phyloP scores from a whole-genome alignment of 2,888 invertebrate species.

The Sinotaia quadrata region DNA sequence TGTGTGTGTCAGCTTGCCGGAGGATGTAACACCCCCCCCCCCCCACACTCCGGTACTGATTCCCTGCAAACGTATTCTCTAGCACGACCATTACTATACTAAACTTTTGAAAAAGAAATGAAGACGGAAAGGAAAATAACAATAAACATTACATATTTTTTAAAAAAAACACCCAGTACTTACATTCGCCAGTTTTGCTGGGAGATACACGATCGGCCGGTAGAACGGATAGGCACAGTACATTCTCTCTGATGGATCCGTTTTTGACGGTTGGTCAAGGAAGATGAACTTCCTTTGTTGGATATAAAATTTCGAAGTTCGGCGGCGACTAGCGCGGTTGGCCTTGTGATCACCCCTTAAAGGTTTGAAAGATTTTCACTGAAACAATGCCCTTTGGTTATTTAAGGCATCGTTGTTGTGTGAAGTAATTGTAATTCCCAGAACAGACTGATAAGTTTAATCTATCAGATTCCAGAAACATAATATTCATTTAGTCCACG shows the following conservation, averaged over 20 bases:
- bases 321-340: too few relatives aligned
- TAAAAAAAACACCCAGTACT: too few relatives aligned
- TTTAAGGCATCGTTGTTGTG: not conserved
- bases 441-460: too few relatives aligned
- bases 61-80: conserved; percentile 1
- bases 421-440: too few relatives aligned
- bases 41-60: conserved; percentile 13
- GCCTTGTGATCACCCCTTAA: conserved; percentile 5
- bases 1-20: too few relatives aligned
- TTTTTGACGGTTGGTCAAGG: conserved; percentile 19
- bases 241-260: conserved; percentile 47
- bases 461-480: too few relatives aligned
- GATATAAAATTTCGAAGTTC: too few relatives aligned
- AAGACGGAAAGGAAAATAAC: not conserved
- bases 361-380: conserved; percentile 7
- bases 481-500: too few relatives aligned
- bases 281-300: too few relatives aligned
- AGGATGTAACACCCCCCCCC: not conserved
- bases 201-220: conserved; percentile 55
- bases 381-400: conserved; percentile 10
- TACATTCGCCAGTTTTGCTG: conserved; percentile 49
- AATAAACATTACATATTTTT: too few relatives aligned
- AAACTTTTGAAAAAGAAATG: too few relatives aligned
- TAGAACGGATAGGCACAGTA: conserved; percentile 56
- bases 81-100: conserved; percentile 14